Conservation (phyloP, 2,797 vertebrate species). For the Characodon lateralis region DNA sequence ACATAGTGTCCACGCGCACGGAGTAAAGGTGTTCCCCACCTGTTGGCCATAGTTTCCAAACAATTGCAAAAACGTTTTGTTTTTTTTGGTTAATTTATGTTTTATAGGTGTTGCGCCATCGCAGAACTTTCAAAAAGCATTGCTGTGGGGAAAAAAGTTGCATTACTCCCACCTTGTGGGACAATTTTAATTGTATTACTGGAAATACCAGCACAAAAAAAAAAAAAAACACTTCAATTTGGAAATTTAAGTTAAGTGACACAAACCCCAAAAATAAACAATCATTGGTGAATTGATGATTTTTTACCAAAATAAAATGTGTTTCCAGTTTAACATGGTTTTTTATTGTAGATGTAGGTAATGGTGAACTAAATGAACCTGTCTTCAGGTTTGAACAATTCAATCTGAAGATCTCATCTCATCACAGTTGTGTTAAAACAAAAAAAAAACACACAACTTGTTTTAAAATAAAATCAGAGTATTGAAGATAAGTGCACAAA, state of each 20-base stretch:
- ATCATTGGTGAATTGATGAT: neutral
- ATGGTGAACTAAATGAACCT: neutral
- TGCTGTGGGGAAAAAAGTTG: neutral
- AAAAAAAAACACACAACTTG: conserved; percentile 1
- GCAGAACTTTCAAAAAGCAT: neutral
- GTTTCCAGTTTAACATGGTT: neutral
- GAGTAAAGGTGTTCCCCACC: neutral
- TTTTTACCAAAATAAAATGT: neutral
- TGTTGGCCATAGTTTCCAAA: neutral
- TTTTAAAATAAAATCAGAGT: neutral
- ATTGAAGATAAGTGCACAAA: conserved; percentile 9
- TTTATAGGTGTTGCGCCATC: neutral
- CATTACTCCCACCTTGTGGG: neutral
- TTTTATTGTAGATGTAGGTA: neutral
- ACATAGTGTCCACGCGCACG: neutral
- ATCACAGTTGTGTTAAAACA: neutral
- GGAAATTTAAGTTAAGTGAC: neutral
- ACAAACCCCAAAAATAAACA: neutral
- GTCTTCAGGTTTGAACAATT: neutral
- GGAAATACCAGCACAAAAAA: neutral
- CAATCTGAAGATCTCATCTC: neutral
- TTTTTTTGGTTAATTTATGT: neutral
- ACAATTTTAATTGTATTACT: neutral
- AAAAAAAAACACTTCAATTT: neutral
- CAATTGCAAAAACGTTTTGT: too few relatives aligned